phyloP scores from a whole-genome alignment of 2,888 invertebrate species.

The Euspilapteryx auroguttella region DNA sequence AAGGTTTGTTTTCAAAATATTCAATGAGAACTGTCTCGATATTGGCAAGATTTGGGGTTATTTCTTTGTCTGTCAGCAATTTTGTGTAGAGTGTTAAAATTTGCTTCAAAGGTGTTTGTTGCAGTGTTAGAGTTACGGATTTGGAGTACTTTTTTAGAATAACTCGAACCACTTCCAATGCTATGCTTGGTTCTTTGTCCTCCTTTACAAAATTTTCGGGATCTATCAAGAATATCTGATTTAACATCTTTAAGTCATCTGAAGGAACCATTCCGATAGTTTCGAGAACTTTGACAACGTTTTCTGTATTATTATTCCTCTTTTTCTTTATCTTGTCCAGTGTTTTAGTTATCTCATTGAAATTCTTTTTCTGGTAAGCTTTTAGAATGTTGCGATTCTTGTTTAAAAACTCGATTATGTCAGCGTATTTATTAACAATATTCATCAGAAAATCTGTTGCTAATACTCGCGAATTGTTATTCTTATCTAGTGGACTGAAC shows the following conservation, averaged over 20 bases:
- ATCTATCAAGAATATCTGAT: constrained; percentile 30
- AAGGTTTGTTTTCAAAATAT: constrained; percentile 65
- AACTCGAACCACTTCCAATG: constrained; percentile 45
- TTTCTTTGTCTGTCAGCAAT: constrained; percentile 33
- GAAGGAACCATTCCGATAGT: constrained; percentile 30
- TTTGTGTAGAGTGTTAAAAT: constrained; percentile 39
- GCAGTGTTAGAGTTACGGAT: constrained; percentile 21
- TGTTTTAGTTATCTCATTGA: constrained; percentile 36
- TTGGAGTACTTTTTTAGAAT: constrained; percentile 46
- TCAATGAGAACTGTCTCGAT: constrained; percentile 56
- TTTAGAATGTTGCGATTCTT: constrained; percentile 31
- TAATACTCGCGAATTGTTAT: constrained; percentile 20
- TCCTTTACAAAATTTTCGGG: constrained; percentile 30
- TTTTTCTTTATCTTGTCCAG: constrained; percentile 45
- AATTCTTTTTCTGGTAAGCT: constrained; percentile 58
- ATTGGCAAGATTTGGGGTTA: constrained; percentile 41
- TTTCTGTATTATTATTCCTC: constrained; percentile 25
- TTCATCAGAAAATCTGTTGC: constrained; percentile 34
- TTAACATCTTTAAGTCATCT: constrained; percentile 41
- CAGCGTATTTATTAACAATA: constrained; percentile 21
- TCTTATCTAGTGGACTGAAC: constrained; percentile 28
- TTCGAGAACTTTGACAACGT: constrained; percentile 39
- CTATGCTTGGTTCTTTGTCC: constrained; percentile 51
- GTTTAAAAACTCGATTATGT: constrained; percentile 27
- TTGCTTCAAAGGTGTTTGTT: constrained; percentile 28